Base-by-base conservation (phyloP, 2,888 invertebrate genomes). In the Meiosimyza decipiens region DNA sequence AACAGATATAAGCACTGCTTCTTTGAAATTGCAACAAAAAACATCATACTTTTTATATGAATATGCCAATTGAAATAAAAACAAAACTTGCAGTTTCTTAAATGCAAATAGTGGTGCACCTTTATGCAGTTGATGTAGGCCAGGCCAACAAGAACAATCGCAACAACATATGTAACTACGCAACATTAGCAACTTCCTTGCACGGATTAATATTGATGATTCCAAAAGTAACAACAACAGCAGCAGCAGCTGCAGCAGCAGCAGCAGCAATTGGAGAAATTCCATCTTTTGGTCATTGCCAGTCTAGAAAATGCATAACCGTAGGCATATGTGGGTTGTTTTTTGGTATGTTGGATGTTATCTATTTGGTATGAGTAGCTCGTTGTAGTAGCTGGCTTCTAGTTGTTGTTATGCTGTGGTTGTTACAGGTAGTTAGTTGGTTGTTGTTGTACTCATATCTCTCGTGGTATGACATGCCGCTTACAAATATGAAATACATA, bases 191-290 rank as follows among this genome's bases (percentile, higher is more conserved):
- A 50, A 70, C 62, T 63, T 54, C 54, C 47, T 54, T 63, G 40
- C 62, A 3, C 47, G 70, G 70, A 70, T 70, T 70, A 54, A 63
- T 70, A 70, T 70, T 70, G 70, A 70, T 70, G 70, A 70, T 70
- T 62, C 33, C 40, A 47, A 49, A 12, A 62, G 22, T n/a, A 13
- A 33, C 18, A 28, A n/a, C 28, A 33, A 15, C 12, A 59, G 5
- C 22, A 59, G 59, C n/a, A 22, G 33, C 13, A 60, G 60, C 7
- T n/a, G n/a, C n/a, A n/a, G n/a, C n/a, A n/a, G n/a, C n/a, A n/a
- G 9, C 40, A 62, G 28, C 13, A 67, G 40, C 67, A 67, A 55
- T 67, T 55, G 67, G 49, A 12, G 9, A 18, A 63, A 63, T 18
- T 16, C 15, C 40, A 40, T 40, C 40, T 40, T 51, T 51, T 11